Percentiles rank a stretch among this genome's conserved stretches.
Evolutionary conservation across 2,113 vertebrate genomes (phyloP).

Genomic region (Dinomys branickii): DNA sequence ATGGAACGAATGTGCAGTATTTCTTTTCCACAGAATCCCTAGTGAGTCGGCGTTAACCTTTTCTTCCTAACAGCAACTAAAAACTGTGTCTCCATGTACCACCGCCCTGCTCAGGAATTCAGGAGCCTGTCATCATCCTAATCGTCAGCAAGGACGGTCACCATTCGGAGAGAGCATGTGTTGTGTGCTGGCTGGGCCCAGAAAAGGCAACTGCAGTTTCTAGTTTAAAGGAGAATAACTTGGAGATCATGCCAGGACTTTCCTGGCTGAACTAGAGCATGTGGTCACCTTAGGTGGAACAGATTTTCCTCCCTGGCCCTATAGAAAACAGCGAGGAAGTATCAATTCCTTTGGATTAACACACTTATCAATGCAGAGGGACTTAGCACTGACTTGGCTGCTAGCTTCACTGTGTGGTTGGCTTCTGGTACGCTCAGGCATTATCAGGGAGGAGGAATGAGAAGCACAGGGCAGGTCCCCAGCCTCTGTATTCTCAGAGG

Average conservation of each 20-base stretch:
- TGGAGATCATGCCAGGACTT: background rate
- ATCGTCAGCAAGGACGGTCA: background rate
- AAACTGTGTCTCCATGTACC: background rate
- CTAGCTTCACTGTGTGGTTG: background rate
- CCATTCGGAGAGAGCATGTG: background rate
- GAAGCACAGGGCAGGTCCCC: background rate
- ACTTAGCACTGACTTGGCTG: background rate
- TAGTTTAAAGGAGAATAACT: background rate
- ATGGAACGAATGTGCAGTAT: background rate
- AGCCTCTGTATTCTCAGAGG: background rate
- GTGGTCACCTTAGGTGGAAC: background rate
- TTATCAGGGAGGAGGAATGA: background rate
- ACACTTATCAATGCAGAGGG: background rate
- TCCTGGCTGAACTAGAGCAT: background rate
- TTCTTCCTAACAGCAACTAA: background rate
- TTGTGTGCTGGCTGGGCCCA: background rate
- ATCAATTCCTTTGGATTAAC: background rate
- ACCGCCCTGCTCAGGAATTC: constrained; percentile 31
- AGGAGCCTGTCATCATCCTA: background rate
- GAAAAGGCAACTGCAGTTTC: background rate
- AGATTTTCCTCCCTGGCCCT: background rate
- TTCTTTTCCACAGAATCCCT: background rate
- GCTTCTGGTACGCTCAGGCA: background rate
- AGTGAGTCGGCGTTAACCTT: background rate
- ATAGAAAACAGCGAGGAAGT: background rate